Evolutionary conservation across 2,888 invertebrate species (phyloP), one percentile per base, ranked within the genome.

Genomic region (Eupithecia pulchellata): DNA sequence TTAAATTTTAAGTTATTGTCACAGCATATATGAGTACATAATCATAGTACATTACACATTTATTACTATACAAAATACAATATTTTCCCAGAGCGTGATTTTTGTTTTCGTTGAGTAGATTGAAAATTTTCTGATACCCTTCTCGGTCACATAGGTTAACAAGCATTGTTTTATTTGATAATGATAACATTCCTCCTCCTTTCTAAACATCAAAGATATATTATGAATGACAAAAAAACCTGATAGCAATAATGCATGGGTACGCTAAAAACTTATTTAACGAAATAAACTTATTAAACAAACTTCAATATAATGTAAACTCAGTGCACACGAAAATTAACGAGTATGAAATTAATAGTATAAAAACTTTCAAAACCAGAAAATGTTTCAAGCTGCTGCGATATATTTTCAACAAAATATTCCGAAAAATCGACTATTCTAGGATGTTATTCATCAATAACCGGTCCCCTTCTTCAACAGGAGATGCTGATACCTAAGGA

Each of bases 401-500:
- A 47, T 20, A 17, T n/a, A n/a, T n/a, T n/a, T n/a, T n/a, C n/a
- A n/a, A 42, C 14, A 14, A 17, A 17, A 17, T 17, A 42, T n/a
- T 39, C n/a, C n/a, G n/a, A n/a, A 42, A 2, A 4, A n/a, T n/a
- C n/a, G n/a, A n/a, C n/a, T n/a, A 42, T n/a, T n/a, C n/a, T n/a
- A n/a, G n/a, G n/a, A 6, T n/a, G n/a, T n/a, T n/a, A 42, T n/a
- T 63, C 2, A 61, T 34, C 9, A 27, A 5, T 29, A 42, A n/a
- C 27, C 27, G 6, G 52, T 34, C 52, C 47, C 20, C 2, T 39
- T 78, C 80, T 63, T 81, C 78, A 76, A 74, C 86, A 94, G 93
- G 93, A 94, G 81, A 94, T 94, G 92, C 85, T 94, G 84, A 93
- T 94, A 78, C 85, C 93, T 2, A 92, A 91, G 72, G 93, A 94